phyloP scores from a whole-genome alignment of 1,140 invertebrate species.

The Drosophila triauraria region DNA sequence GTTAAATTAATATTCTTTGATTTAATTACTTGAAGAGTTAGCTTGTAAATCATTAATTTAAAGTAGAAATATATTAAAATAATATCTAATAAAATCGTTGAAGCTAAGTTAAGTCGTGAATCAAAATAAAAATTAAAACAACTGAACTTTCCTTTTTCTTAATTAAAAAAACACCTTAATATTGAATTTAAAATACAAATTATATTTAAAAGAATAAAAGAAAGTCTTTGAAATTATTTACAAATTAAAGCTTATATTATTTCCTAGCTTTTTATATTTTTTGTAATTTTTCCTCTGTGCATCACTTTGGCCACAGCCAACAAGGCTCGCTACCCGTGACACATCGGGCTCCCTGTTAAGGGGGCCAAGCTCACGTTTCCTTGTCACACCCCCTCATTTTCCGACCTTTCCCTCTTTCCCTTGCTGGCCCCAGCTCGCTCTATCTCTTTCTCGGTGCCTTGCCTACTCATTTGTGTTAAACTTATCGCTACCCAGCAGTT shows the following conservation, averaged over 20 bases:
- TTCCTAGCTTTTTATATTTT: background rate
- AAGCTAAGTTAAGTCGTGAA: too few species aligned
- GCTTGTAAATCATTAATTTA: too few species aligned
- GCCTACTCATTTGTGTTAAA: conserved; percentile 71
- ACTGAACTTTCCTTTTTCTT: too few species aligned
- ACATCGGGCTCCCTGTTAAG: conserved; percentile 21
- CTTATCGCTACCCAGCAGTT: conserved; percentile 50
- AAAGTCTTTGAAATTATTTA: background rate
- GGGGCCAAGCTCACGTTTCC: conserved; percentile 54
- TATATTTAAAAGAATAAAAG: too few species aligned
- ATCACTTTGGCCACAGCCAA: conserved; percentile 27
- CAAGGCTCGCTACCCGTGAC: conserved; percentile 34
- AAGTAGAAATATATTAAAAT: too few species aligned
- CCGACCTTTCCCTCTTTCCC: conserved; percentile 8
- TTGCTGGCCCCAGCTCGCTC: conserved; percentile 1
- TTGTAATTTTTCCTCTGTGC: conserved; percentile 1
- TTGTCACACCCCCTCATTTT: conserved; percentile 40
- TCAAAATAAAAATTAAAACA: too few species aligned
- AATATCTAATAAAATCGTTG: too few species aligned
- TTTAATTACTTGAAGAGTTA: too few species aligned
- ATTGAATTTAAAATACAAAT: too few species aligned
- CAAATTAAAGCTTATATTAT: background rate
- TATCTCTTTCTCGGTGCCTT: conserved; percentile 25
- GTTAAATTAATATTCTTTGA: too few species aligned
- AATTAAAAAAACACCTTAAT: too few species aligned